These are phyloP conservation scores for Mohoua ochrocephala DNA, from an alignment of 2,113 vertebrate species.

Conservation along the genomic window DNA sequence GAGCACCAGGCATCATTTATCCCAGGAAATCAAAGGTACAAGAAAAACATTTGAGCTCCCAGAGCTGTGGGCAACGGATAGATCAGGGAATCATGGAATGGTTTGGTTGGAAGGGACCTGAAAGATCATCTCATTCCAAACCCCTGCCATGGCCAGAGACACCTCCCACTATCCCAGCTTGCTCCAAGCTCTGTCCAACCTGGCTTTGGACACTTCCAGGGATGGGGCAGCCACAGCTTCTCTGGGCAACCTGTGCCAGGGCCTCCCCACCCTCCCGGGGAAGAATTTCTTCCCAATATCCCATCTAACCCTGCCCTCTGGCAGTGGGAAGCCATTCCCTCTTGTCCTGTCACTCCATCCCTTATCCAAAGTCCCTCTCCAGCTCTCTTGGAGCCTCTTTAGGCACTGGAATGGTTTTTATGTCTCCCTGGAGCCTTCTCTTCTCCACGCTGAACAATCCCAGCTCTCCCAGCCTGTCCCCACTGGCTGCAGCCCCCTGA, in stretches of 20 bases:
- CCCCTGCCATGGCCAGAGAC: fast-evolving
- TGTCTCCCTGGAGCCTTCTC: fast-evolving
- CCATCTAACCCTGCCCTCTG: fast-evolving
- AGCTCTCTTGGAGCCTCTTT: background rate
- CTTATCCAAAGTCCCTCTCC: too few relatives aligned
- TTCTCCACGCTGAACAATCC: background rate
- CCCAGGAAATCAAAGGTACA: background rate
- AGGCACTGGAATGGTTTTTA: fast-evolving
- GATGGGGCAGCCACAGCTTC: fast-evolving
- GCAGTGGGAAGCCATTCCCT: fast-evolving
- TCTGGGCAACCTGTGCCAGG: fast-evolving
- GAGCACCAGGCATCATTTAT: background rate
- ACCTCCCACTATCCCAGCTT: fast-evolving
- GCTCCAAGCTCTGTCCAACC: fast-evolving
- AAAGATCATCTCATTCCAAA: fast-evolving
- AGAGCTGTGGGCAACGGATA: background rate
- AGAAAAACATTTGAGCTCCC: background rate
- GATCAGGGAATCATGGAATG: background rate
- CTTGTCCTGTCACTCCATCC: fast-evolving
- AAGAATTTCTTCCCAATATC: background rate
- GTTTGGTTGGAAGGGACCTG: background rate
- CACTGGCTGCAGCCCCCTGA: fast-evolving
- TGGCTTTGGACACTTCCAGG: background rate
- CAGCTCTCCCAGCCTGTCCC: background rate
- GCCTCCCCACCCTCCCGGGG: fast-evolving